Base-by-base conservation (phyloP, 2,113 vertebrate genomes). In the Mystacornis crossleyi region DNA sequence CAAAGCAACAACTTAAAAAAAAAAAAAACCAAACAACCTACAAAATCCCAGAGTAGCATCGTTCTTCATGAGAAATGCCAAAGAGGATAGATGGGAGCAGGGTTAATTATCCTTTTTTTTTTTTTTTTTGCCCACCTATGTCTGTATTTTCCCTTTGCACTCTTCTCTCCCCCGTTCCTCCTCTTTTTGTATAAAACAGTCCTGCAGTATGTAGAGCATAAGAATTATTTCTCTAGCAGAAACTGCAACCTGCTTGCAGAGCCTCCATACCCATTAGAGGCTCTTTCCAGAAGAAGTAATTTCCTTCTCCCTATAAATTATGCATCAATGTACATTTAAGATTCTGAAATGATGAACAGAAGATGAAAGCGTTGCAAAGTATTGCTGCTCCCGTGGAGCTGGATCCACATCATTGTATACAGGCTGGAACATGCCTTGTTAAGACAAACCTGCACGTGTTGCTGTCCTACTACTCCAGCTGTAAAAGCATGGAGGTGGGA, bases 231-330 rank as follows among this genome's bases (percentile, higher is more conserved):
- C 71, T 81, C 19, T 28, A 86, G 87, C 92, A 96, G 81, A 81
- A 82, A 17, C 92, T 86, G 80, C 86, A 95, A 82, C 94, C 96
- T 97, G 96, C 91, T 85, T 50, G 74, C 50, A 4, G 58, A 96
- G 65, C 83, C 93, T 96, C 64, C 57, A 40, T 97, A 64, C 55
- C 96, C 94, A 95, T 97, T 97, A 97, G 85, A 85, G 69, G 81
- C 90, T 97, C 89, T 96, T 97, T 96, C 81, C 89, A 96, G 93
- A 96, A 93, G 90, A 96, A 96, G 94, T 86, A 77, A 96, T 97
- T 96, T 97, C 90, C 96, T 96, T 81, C 67, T 95, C 31, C 42
- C 51, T 91, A 97, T 97, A 97, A 97, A 97, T 97, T 97, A 97
- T 97, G 96, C 93, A 97, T 96, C 90, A 51, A 16, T 55, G 85